These are phyloP conservation scores for Eudyptes chrysolophus DNA, from an alignment of 2,113 vertebrate genomes.

Conservation along the genomic window DNA sequence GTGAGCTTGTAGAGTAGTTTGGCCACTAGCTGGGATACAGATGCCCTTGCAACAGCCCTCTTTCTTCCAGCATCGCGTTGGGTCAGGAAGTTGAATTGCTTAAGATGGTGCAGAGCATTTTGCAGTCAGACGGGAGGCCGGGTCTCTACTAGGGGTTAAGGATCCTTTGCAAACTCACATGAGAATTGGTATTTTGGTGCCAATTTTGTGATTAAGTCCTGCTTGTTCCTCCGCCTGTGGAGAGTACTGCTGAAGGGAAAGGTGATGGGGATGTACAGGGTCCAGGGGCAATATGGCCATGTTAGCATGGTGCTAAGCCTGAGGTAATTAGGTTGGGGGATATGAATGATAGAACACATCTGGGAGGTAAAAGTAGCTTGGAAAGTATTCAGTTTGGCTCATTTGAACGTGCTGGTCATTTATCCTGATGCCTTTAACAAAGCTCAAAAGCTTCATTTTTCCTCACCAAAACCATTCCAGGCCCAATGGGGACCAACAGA, in stretches of 20 bases:
- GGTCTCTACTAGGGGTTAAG: neutral
- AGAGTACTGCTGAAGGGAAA: neutral
- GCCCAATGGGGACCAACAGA: neutral
- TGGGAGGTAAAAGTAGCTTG: neutral
- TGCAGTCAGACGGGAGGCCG: neutral
- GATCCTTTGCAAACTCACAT: neutral
- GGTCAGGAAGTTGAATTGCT: neutral
- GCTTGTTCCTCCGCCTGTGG: neutral
- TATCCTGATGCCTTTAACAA: neutral
- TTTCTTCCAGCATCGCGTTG: rapidly evolving
- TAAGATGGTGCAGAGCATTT: neutral
- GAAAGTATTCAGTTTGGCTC: neutral
- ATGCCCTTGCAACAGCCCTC: neutral
- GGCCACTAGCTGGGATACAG: neutral
- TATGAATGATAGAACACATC: neutral
- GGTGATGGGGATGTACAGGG: neutral
- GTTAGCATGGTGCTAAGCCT: neutral
- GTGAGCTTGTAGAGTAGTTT: neutral
- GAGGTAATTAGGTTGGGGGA: neutral
- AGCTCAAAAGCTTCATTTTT: neutral
- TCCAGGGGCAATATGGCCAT: rapidly evolving
- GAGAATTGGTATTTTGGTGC: neutral
- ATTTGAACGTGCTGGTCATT: neutral
- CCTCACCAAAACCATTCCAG: neutral
- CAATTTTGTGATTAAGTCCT: neutral